Evolutionary conservation across 1,140 invertebrate genomes (phyloP).

Genomic region (Drosophila bipectinata): DNA sequence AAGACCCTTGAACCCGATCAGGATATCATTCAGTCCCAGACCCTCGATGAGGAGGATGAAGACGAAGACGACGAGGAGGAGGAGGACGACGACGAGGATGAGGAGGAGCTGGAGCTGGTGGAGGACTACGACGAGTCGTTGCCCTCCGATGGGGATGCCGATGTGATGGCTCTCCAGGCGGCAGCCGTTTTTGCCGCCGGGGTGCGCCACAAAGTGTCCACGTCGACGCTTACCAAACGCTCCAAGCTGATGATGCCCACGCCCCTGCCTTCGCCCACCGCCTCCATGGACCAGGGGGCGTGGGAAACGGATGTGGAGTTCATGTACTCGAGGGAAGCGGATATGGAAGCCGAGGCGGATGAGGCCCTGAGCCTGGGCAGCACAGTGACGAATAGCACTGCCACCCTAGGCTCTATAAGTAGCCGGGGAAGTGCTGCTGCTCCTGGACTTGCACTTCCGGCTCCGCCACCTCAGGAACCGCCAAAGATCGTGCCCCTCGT

Average conservation of each 20-base stretch:
- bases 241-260: slow-evolving; percentile 42
- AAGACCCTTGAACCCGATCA: slow-evolving; percentile 67
- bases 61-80: slow-evolving; percentile 56
- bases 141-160: slow-evolving; percentile 36
- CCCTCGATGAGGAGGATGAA: slow-evolving; percentile 23
- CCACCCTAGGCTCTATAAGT: slow-evolving; percentile 68
- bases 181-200: slow-evolving; percentile 64
- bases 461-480: not conserved
- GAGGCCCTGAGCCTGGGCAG: slow-evolving; percentile 68
- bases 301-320: slow-evolving; percentile 83
- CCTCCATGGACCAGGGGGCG: slow-evolving; percentile 75
- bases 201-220: slow-evolving; percentile 52
- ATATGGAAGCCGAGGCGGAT: not conserved
- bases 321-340: slow-evolving; percentile 62
- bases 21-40: slow-evolving; percentile 10
- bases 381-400: slow-evolving; percentile 76
- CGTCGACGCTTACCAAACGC: slow-evolving; percentile 52
- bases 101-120: slow-evolving; percentile 20
- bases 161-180: slow-evolving; percentile 51
- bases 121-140: slow-evolving; percentile 39
- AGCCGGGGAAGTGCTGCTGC: slow-evolving; percentile 38
- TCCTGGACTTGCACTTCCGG: not conserved
- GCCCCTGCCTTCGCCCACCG: slow-evolving; percentile 67
- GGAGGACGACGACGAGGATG: slow-evolving; percentile 32
- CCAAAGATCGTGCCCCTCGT: slow-evolving; percentile 15